These are phyloP conservation scores for Pseudomyrmex sp. DNA, from an alignment of 1,140 invertebrate species.

Conservation along the genomic window DNA sequence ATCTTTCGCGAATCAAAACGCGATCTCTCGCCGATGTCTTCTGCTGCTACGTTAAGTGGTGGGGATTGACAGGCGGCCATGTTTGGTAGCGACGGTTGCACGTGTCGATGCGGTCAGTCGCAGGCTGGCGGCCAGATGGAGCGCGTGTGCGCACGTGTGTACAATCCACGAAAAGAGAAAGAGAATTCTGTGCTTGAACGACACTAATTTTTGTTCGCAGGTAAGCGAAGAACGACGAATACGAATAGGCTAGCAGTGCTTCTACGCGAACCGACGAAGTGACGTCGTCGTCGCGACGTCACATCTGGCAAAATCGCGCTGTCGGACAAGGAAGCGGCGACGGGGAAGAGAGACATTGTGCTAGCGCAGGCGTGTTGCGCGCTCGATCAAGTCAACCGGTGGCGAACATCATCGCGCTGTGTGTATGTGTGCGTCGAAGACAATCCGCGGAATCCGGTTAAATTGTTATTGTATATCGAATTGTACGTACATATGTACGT, in stretches of 20 bases:
- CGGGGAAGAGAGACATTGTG: background rate
- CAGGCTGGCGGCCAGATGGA: constrained; percentile 10
- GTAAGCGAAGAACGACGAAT: constrained; percentile 8
- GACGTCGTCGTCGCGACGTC: constrained; percentile 48
- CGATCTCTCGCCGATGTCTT: constrained; percentile 24
- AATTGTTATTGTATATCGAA: background rate
- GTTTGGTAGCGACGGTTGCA: constrained; percentile 54
- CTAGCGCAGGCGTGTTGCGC: constrained; percentile 31
- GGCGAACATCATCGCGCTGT: constrained; percentile 28
- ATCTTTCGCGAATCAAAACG: background rate
- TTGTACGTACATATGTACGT: background rate
- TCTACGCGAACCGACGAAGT: background rate
- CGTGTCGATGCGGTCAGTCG: constrained; percentile 45
- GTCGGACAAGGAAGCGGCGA: no score
- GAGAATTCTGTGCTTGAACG: background rate
- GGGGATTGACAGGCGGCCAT: constrained; percentile 49
- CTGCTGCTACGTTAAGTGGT: background rate
- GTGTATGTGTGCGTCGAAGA: background rate
- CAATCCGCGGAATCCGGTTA: constrained; percentile 5
- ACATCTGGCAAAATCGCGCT: constrained; percentile 17
- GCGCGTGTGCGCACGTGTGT: constrained; percentile 16
- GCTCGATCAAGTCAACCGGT: constrained; percentile 49
- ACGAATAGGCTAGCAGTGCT: background rate
- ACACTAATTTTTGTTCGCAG: constrained; percentile 57
- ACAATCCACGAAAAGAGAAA: background rate